Base-by-base conservation (phyloP, 2,797 vertebrate species). In the Cirrhinus molitorella region DNA sequence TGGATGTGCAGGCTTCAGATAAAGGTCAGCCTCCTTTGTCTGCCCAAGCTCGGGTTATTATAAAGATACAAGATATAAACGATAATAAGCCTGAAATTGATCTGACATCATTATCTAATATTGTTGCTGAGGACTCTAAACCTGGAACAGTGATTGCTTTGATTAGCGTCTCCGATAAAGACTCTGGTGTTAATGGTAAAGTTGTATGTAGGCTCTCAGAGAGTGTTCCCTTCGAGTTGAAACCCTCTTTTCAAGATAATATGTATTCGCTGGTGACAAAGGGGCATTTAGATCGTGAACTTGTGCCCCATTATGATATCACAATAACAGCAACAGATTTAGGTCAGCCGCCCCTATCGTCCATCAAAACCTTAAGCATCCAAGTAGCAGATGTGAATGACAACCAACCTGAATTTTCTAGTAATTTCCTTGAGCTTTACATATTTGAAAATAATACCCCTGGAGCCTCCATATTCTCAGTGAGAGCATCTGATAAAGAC, bases 161-260 rank as follows among this genome's bases (percentile, higher is more conserved):
- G n/a, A 92, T 96, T 74, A 94, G 92, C 0, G 92, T 96, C 21
- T 92, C 93, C 34, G 96, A 96, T 80, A 86, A 85, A 0, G 96
- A 96, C 83, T 96, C 94, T 0, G 94, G 93, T 0, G 88, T 84
- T 51, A 96, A 96, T 0, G 96, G 95, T 0, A 91, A 90, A 7
- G 92, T 96, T 57, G 91, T 86, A 25, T 95, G 94, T 0, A 90
- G 91, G 21, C 81, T 96, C 0, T 5, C 83, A 0, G 88, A 90
- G 0, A 83, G 87, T 0, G 40, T 91, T 0, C 94, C 94, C 0
- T 97, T 97, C 0, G 92, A 92, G 49, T 90, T 97, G 5, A 93
- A 92, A 66, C 90, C 94, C 2, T 94, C 94, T 21, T 94, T 94
- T 88, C 93, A 87, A 70, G 94, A 95, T 57, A 95, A 95, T 77